phyloP scores from a whole-genome alignment of 2,797 vertebrate genomes.

The Spinus pinus region DNA sequence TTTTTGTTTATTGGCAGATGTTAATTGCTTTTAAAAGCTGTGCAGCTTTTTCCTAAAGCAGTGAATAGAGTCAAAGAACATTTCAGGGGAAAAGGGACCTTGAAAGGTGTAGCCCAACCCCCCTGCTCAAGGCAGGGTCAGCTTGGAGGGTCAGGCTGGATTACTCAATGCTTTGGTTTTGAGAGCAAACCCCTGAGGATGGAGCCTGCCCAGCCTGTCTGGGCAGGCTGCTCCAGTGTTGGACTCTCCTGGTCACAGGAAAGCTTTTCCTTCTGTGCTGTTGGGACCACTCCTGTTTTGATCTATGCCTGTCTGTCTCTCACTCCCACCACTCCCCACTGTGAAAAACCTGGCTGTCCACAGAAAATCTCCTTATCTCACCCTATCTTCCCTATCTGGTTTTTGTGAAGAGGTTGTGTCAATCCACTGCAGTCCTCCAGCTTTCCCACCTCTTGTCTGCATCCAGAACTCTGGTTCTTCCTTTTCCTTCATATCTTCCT shows the following conservation, averaged over 20 bases:
- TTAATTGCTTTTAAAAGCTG: not conserved
- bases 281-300: not conserved
- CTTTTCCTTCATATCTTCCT: not conserved
- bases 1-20: not conserved
- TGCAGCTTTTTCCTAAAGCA: not conserved
- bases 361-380: not conserved
- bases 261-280: not conserved
- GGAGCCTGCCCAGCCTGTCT: not conserved
- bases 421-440: not conserved
- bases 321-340: not conserved
- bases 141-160: not conserved
- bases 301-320: not conserved
- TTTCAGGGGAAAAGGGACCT: not conserved
- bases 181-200: not conserved
- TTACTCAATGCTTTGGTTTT: not conserved
- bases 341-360: not conserved
- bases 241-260: not conserved
- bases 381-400: not conserved
- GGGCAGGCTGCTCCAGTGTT: not conserved
- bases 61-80: not conserved
- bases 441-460: not conserved
- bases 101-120: not conserved
- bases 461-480: accelerated
- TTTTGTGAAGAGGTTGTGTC: not conserved
- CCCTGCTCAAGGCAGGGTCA: not conserved